Conservation (phyloP, 2,797 vertebrate genomes). For the Phylloscopus collybita region DNA sequence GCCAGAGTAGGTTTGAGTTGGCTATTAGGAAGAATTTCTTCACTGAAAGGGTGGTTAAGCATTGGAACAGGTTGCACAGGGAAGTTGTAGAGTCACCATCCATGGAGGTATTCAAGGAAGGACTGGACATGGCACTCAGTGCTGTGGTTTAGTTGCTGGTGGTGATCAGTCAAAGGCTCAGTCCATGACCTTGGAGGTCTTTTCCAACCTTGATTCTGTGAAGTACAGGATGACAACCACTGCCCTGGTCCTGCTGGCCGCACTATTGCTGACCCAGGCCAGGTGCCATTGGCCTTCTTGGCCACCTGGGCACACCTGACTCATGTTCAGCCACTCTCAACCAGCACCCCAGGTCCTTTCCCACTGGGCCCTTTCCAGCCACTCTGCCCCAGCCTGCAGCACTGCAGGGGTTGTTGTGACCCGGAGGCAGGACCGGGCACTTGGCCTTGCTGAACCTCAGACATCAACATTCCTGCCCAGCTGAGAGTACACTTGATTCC, state of each 20-base stretch:
- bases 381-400: background rate
- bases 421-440: background rate
- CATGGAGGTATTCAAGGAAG: background rate
- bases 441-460: background rate
- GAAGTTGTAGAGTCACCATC: background rate
- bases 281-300: background rate
- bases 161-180: background rate
- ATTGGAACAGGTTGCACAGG: background rate
- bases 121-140: background rate
- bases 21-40: background rate
- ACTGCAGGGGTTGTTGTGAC: background rate
- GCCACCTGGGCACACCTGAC: background rate
- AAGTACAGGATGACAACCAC: background rate
- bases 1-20: background rate
- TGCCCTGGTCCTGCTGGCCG: background rate
- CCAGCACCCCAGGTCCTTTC: background rate
- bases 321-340: background rate
- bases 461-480: background rate
- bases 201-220: background rate
- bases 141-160: background rate
- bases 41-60: background rate
- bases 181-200: background rate
- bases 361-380: rapidly evolving
- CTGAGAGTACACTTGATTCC: background rate
- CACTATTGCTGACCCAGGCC: background rate